phyloP scores from a whole-genome alignment of 2,113 vertebrate species.

The Heliornis fulica region DNA sequence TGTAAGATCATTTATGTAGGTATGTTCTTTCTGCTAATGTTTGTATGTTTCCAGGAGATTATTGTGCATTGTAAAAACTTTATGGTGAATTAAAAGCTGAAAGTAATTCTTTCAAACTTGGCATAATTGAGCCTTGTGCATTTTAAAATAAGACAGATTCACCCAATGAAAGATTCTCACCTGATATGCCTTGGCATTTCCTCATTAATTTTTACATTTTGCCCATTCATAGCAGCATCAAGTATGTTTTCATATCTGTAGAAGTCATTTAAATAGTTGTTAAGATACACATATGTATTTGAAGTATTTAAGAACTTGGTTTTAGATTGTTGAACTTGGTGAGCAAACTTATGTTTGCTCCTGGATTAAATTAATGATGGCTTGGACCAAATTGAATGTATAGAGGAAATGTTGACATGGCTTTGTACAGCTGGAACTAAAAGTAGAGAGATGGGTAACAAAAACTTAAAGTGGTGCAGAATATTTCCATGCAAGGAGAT shows the following conservation, averaged over 20 bases:
- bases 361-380: background rate
- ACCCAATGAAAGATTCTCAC: background rate
- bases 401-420: background rate
- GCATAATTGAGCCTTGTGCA: background rate
- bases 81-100: background rate
- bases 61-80: background rate
- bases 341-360: background rate
- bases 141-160: background rate
- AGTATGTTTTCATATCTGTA: background rate
- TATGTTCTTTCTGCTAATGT: background rate
- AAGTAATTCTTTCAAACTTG: background rate
- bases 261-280: background rate
- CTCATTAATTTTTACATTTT: background rate
- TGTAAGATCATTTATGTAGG: background rate
- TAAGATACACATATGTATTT: background rate
- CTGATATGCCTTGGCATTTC: background rate
- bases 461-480: background rate
- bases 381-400: background rate
- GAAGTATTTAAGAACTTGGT: background rate
- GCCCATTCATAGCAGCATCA: background rate
- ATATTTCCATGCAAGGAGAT: background rate
- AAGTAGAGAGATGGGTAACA: background rate
- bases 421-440: background rate
- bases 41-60: background rate
- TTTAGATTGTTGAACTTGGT: background rate